Percentiles rank a stretch among this genome's conserved stretches.
Conservation (phyloP, 2,888 invertebrate genomes). For the Onthophagus sagittarius region DNA sequence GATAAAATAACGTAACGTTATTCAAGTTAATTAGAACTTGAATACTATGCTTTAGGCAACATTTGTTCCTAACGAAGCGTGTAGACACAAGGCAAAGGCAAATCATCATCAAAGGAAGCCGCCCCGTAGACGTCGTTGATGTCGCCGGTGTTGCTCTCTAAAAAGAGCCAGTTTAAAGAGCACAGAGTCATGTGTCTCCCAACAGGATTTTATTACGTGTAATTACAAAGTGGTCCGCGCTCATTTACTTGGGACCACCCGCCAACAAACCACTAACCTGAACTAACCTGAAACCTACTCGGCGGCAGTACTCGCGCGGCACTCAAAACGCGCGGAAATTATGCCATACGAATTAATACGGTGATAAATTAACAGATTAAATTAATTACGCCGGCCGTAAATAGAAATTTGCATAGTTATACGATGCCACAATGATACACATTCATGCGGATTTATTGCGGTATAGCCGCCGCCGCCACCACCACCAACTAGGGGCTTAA, state of each 20-base stretch:
- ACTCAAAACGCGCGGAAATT: conserved; percentile 30
- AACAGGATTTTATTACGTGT: background rate
- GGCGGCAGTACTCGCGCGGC: background rate
- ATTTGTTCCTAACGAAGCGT: background rate
- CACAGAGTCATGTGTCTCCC: background rate
- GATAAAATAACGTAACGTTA: too few species aligned
- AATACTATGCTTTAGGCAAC: background rate
- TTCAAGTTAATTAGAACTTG: background rate
- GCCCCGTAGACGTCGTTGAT: background rate
- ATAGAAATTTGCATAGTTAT: conserved; percentile 34
- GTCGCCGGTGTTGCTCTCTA: background rate
- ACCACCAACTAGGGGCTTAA: background rate
- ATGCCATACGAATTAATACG: conserved; percentile 38
- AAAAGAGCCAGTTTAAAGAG: too few species aligned
- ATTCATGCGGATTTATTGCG: conserved; percentile 24
- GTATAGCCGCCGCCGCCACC: conserved; percentile 7
- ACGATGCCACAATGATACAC: conserved; percentile 25
- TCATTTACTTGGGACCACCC: background rate
- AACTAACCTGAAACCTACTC: background rate
- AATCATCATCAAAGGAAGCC: background rate
- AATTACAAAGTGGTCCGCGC: background rate
- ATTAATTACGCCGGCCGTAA: conserved; percentile 32
- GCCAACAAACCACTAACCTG: background rate
- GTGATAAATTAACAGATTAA: conserved; percentile 36
- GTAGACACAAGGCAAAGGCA: background rate